phyloP scores from a whole-genome alignment of 2,113 vertebrate species.

The Entomyzon cyanotis region DNA sequence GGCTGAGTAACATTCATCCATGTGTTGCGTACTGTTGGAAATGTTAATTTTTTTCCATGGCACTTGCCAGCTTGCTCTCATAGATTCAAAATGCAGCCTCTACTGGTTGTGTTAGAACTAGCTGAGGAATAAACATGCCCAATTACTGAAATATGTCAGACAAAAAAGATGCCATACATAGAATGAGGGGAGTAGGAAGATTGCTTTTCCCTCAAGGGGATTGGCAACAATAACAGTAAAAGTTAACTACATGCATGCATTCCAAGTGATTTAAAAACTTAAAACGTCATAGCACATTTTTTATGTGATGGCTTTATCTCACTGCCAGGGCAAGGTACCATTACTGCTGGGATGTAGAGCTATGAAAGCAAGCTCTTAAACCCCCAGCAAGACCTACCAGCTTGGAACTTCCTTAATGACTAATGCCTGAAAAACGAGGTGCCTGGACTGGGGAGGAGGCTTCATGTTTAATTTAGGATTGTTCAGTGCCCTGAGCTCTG shows the following conservation, averaged over 20 bases:
- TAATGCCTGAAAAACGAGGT: neutral
- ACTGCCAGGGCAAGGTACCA: neutral
- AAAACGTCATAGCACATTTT: neutral
- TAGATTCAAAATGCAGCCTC: constrained; percentile 33
- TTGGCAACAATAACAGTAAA: neutral
- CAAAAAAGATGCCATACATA: constrained; percentile 21
- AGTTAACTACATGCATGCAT: neutral
- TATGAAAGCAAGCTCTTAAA: neutral
- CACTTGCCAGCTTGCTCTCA: constrained; percentile 32
- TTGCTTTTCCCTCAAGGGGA: constrained; percentile 29
- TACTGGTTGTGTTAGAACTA: constrained; percentile 37
- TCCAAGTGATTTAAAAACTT: constrained; percentile 30
- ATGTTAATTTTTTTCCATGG: constrained; percentile 44
- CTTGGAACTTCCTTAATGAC: neutral
- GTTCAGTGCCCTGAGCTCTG: neutral
- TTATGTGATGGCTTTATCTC: neutral
- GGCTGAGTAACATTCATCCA: constrained; percentile 29
- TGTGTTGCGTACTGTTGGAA: neutral
- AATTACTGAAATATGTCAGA: constrained; percentile 63
- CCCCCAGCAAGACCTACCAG: neutral
- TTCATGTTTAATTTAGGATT: neutral
- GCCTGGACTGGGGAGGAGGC: neutral
- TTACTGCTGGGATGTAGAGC: neutral
- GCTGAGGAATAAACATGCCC: constrained; percentile 27
- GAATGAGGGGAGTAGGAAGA: neutral